These are phyloP conservation scores for Siderastrea siderea DNA, from an alignment of 92 coral and sea anemone species.

Conservation along the genomic window DNA sequence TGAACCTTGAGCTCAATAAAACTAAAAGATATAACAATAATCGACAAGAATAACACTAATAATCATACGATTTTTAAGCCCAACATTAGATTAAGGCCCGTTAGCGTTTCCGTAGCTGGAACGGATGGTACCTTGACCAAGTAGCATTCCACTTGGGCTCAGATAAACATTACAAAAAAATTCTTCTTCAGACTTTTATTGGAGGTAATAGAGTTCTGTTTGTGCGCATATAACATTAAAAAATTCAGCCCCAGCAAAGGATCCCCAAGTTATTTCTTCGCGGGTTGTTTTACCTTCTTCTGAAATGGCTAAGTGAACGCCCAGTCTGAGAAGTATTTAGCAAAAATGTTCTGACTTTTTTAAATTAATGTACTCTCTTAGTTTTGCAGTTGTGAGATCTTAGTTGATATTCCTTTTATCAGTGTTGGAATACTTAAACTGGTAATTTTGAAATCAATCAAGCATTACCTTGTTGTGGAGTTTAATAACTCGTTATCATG, in stretches of 20 bases:
- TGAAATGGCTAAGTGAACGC: too few relatives aligned
- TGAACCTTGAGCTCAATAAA: background rate
- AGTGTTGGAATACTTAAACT: background rate
- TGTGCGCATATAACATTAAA: too few relatives aligned
- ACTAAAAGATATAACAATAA: background rate
- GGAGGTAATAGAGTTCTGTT: too few relatives aligned
- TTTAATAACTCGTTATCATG: conserved; percentile 7
- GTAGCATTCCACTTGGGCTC: background rate
- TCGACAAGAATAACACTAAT: background rate
- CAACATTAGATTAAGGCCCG: background rate
- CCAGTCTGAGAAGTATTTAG: too few relatives aligned
- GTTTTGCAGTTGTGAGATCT: background rate
- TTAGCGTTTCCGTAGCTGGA: background rate
- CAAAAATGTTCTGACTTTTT: background rate
- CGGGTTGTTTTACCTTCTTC: too few relatives aligned
- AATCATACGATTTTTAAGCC: background rate
- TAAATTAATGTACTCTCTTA: background rate
- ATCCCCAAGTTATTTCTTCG: too few relatives aligned
- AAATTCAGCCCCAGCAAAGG: too few relatives aligned
- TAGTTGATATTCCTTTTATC: background rate
- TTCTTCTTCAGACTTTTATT: too few relatives aligned
- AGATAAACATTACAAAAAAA: too few relatives aligned
- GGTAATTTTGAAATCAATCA: conserved; percentile 4
- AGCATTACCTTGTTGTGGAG: conserved; percentile 5
- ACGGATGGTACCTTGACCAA: background rate